These are phyloP conservation scores for Allobates femoralis DNA, from an alignment of 2,797 vertebrate species.

Conservation along the genomic window DNA sequence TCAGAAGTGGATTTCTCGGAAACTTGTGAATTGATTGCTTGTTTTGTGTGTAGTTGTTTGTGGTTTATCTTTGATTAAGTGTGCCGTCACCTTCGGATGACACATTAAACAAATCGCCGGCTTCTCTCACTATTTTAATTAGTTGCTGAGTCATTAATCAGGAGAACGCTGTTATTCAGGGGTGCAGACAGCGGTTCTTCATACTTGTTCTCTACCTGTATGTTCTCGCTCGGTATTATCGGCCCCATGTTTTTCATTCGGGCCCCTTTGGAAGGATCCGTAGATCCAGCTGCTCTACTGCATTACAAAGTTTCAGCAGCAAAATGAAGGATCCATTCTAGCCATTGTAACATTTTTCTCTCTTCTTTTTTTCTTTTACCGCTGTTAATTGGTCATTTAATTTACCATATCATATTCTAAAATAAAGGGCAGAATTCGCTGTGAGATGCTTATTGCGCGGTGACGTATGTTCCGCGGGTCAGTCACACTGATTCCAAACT, in stretches of 20 bases:
- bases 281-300: no score
- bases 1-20: constrained; percentile 27
- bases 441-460: no score
- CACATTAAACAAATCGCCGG: constrained; percentile 66
- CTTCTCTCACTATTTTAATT: constrained; percentile 66
- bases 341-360: no score
- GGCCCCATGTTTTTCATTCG: background rate
- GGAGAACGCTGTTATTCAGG: constrained; percentile 54
- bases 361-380: no score
- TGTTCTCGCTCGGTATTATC: background rate
- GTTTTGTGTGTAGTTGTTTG: constrained; percentile 47
- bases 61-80: constrained; percentile 65
- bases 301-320: no score
- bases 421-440: no score
- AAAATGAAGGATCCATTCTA: no score
- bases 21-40: constrained; percentile 53
- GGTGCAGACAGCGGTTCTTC: constrained; percentile 35
- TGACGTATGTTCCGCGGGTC: no score
- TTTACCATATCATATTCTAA: no score
- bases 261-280: background rate
- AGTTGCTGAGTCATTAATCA: constrained; percentile 71
- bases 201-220: constrained; percentile 9
- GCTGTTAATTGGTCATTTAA: no score
- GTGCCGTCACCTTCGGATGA: constrained; percentile 62
- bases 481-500: no score